phyloP scores from a whole-genome alignment of 2,113 vertebrate species.

The Prunella fulvescens region DNA sequence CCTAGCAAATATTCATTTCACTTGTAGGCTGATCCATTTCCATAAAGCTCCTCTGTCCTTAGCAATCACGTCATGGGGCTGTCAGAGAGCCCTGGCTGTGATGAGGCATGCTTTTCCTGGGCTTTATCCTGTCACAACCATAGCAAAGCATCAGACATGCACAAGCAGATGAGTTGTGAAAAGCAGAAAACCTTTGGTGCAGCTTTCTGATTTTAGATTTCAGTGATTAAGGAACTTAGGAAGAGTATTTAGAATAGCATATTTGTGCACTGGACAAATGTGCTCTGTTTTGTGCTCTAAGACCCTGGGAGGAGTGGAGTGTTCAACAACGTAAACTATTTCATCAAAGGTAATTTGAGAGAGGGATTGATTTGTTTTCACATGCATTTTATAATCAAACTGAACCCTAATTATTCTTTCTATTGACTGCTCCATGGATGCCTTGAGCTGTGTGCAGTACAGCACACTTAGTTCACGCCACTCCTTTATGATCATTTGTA shows the following conservation, averaged over 20 bases:
- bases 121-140: slow-evolving; percentile 22
- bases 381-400: background rate
- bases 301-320: background rate
- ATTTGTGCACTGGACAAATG: background rate
- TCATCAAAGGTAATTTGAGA: background rate
- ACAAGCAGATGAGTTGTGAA: background rate
- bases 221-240: background rate
- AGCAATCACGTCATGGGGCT: background rate
- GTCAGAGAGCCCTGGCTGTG: background rate
- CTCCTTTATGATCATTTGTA: background rate
- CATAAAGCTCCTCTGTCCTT: slow-evolving; percentile 16
- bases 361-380: background rate
- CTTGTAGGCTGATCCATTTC: slow-evolving; percentile 25
- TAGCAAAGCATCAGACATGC: background rate
- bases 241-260: background rate
- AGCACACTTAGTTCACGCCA: background rate
- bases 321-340: background rate
- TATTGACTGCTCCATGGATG: background rate
- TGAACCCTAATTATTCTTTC: background rate
- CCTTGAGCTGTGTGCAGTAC: background rate
- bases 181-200: background rate
- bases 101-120: background rate
- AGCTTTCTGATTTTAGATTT: background rate
- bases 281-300: background rate
- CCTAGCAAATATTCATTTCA: slow-evolving; percentile 20